Evolutionary conservation across 2,113 vertebrate species (phyloP).

Genomic region (Psittacula cyanocephala): DNA sequence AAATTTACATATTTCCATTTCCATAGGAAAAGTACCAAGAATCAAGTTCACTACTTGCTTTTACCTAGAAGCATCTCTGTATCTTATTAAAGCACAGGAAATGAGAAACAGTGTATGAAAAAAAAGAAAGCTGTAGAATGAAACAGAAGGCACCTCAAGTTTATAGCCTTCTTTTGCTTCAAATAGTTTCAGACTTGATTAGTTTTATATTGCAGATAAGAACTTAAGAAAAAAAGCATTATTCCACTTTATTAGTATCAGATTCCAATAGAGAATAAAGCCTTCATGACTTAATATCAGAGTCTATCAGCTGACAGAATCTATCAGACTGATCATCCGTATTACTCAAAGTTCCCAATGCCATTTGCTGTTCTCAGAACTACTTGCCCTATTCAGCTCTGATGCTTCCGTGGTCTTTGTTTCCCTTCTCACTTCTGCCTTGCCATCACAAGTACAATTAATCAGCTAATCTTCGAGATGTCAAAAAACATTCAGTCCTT

Average conservation of each 20-base stretch:
- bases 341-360: conserved; percentile 55
- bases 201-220: conserved; percentile 50
- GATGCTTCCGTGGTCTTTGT: conserved; percentile 31
- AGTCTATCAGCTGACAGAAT: conserved; percentile 64
- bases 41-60: neutral
- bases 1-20: neutral
- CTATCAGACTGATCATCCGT: conserved; percentile 66
- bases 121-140: neutral
- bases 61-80: neutral
- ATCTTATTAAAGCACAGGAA: neutral
- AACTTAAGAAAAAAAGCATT: conserved; percentile 57
- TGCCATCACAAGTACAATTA: conserved; percentile 65
- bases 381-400: conserved; percentile 32
- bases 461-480: conserved; percentile 64
- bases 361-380: conserved; percentile 33
- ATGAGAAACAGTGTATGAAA: neutral
- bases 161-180: conserved; percentile 3
- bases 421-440: conserved; percentile 51
- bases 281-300: conserved; percentile 50
- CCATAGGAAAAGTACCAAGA: neutral
- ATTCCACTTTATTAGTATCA: conserved; percentile 65
- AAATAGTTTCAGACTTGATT: conserved; percentile 36
- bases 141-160: neutral
- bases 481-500: conserved; percentile 55
- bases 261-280: conserved; percentile 58